These are phyloP conservation scores for Fragum sueziense DNA, from an alignment of 2,888 invertebrate genomes.

Conservation along the genomic window DNA sequence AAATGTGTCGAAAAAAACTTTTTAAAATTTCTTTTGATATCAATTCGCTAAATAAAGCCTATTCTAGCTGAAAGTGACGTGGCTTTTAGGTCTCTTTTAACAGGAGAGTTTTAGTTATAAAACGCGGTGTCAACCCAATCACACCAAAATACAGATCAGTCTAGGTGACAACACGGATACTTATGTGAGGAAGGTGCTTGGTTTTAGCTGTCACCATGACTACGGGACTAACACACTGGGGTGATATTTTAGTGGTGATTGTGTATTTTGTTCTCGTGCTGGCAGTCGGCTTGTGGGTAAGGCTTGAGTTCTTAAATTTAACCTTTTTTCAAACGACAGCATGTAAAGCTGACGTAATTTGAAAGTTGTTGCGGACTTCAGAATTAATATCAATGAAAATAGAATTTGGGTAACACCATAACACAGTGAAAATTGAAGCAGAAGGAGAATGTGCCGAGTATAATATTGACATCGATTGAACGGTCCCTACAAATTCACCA, in stretches of 20 bases:
- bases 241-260: constrained; percentile 75
- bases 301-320: too few species aligned
- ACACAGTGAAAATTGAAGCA: too few species aligned
- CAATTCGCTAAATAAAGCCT: not conserved
- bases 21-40: not conserved
- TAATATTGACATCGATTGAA: too few species aligned
- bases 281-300: constrained; percentile 79
- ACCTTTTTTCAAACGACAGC: too few species aligned
- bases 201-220: not conserved
- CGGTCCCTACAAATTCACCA: too few species aligned
- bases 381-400: too few species aligned
- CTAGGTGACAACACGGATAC: not conserved
- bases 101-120: not conserved
- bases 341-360: not conserved
- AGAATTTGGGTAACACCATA: too few species aligned
- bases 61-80: not conserved
- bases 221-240: constrained; percentile 72
- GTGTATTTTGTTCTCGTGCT: constrained; percentile 77
- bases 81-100: not conserved
- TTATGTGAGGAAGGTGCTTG: not conserved
- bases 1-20: too few species aligned
- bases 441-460: too few species aligned
- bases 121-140: not conserved
- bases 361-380: not conserved
- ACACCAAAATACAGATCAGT: not conserved